These are phyloP conservation scores for Aproaerema taeniolella DNA, from an alignment of 2,888 invertebrate species.

Conservation along the genomic window DNA sequence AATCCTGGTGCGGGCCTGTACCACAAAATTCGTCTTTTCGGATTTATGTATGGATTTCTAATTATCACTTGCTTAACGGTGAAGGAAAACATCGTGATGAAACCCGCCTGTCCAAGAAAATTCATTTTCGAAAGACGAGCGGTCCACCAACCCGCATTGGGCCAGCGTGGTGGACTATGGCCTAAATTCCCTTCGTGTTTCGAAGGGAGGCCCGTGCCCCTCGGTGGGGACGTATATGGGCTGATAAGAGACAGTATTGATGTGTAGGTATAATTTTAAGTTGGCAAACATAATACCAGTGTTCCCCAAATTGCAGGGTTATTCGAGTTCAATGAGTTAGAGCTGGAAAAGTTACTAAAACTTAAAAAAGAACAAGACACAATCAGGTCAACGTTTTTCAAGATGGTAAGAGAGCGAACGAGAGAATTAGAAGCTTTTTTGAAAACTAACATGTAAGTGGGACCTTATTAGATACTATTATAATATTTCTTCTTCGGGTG, in stretches of 20 bases:
- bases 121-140: too few species aligned
- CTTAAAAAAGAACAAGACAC: slow-evolving; percentile 64
- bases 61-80: too few species aligned
- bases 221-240: background rate
- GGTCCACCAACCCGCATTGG: too few species aligned
- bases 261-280: too few species aligned
- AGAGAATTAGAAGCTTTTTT: slow-evolving; percentile 56
- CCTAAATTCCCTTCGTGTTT: background rate
- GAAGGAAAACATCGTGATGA: too few species aligned
- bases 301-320: slow-evolving; percentile 70
- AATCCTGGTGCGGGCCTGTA: too few species aligned
- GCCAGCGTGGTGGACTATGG: background rate
- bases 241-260: background rate
- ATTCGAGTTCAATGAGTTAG: slow-evolving; percentile 59
- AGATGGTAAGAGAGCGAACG: slow-evolving; percentile 50
- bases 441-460: slow-evolving; percentile 56
- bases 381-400: slow-evolving; percentile 54
- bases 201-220: background rate
- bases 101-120: too few species aligned
- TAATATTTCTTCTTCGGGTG: too few species aligned
- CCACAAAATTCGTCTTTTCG: too few species aligned
- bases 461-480: background rate
- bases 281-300: too few species aligned
- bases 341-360: slow-evolving; percentile 45
- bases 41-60: too few species aligned